Percentiles rank a stretch among this genome's conserved stretches.
Conservation (phyloP, 2,888 invertebrate genomes). For the Tuberolachnus salignus region DNA sequence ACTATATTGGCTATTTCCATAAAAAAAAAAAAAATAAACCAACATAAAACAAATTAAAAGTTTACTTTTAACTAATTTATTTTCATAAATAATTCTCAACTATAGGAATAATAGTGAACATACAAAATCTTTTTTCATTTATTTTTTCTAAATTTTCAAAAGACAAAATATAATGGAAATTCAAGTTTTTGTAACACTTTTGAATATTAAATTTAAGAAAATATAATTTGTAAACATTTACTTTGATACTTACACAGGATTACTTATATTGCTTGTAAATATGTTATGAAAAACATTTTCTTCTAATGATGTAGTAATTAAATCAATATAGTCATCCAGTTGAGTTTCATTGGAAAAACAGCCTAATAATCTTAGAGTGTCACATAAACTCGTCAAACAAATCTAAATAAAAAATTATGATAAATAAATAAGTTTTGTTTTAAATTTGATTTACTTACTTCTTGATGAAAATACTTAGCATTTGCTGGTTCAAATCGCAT, state of each 20-base stretch:
- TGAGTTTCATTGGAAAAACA: slow-evolving; percentile 76
- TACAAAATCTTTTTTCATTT: slow-evolving; percentile 10
- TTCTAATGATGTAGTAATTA: slow-evolving; percentile 62
- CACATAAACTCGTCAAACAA: slow-evolving; percentile 90
- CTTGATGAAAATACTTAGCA: slow-evolving; percentile 96
- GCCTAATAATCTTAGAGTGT: slow-evolving; percentile 88
- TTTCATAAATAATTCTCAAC: slow-evolving; percentile 9
- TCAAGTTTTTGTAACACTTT: neutral
- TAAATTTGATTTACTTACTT: slow-evolving; percentile 67
- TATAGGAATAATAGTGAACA: slow-evolving; percentile 13
- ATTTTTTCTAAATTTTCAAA: slow-evolving; percentile 21
- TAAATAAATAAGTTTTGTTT: neutral
- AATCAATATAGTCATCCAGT: slow-evolving; percentile 64
- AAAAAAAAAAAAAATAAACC: slow-evolving; percentile 14
- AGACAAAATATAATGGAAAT: slow-evolving; percentile 19
- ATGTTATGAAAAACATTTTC: slow-evolving; percentile 71
- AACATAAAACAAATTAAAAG: slow-evolving; percentile 20
- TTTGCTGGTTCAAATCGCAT: slow-evolving; percentile 99
- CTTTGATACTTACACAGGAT: slow-evolving; percentile 62
- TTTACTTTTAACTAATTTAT: slow-evolving; percentile 28
- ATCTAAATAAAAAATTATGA: slow-evolving; percentile 68
- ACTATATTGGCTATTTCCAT: slow-evolving; percentile 18
- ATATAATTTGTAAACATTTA: slow-evolving; percentile 18
- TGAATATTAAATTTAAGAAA: neutral
- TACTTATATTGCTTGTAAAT: slow-evolving; percentile 78